Conservation (phyloP, 1,140 invertebrate species). For the Elysia chlorotica region DNA sequence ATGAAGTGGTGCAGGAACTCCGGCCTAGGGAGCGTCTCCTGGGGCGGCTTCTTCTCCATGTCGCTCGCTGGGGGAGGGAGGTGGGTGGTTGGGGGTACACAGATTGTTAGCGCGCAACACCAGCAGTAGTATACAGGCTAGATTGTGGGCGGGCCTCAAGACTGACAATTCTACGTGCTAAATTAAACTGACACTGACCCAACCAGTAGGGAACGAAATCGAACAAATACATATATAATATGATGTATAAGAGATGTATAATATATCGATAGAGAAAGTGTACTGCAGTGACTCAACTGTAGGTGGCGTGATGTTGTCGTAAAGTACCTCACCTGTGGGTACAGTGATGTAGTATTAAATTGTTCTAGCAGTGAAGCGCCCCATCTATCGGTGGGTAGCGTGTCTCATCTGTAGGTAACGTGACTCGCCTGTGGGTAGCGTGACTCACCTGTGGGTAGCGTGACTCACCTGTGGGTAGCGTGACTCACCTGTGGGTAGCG, state of each 20-base stretch:
- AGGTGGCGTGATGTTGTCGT: too few relatives aligned
- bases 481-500: not conserved
- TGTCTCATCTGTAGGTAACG: not conserved
- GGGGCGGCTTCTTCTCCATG: slow-evolving; percentile 37
- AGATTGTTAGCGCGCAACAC: not conserved
- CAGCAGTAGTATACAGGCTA: not conserved
- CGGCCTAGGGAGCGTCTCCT: slow-evolving; percentile 56
- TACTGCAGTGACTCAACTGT: too few relatives aligned
- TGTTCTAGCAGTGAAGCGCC: too few relatives aligned
- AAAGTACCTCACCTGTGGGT: too few relatives aligned
- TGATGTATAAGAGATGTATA: too few relatives aligned
- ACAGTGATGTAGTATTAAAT: too few relatives aligned
- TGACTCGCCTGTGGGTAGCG: not conserved
- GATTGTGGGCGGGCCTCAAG: not conserved
- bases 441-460: not conserved
- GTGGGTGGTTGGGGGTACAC: slow-evolving; percentile 49
- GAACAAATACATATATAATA: not conserved
- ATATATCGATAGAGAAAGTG: too few relatives aligned
- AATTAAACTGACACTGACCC: not conserved
- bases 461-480: not conserved
- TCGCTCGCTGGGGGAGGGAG: too few relatives aligned
- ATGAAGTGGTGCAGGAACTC: slow-evolving; percentile 62
- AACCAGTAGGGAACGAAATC: not conserved
- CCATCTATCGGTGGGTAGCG: too few relatives aligned
- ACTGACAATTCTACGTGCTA: not conserved